phyloP scores from a whole-genome alignment of 2,888 invertebrate species.

The Serrognathus titanus region DNA sequence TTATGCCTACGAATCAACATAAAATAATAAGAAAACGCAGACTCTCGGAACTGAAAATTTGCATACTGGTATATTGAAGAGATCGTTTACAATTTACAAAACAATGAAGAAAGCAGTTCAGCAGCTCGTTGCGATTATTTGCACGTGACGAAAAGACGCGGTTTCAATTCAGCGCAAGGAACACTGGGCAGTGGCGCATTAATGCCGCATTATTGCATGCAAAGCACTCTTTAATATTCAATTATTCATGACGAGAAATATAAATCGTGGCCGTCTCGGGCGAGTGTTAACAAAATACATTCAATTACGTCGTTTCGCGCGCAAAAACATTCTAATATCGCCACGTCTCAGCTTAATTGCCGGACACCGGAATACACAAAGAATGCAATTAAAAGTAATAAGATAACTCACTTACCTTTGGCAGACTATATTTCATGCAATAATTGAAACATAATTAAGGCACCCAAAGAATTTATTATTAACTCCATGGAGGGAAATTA shows the following conservation, averaged over 20 bases:
- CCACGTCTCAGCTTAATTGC: not conserved
- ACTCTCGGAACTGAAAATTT: too few species aligned
- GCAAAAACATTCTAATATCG: not conserved
- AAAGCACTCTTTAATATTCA: slow-evolving; percentile 37
- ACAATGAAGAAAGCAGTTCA: too few species aligned
- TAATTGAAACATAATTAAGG: not conserved
- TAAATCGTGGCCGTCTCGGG: slow-evolving; percentile 31
- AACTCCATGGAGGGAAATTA: too few species aligned
- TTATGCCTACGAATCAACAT: too few species aligned
- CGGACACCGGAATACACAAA: not conserved
- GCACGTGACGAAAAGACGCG: too few species aligned
- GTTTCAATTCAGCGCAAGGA: not conserved
- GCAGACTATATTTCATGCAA: not conserved
- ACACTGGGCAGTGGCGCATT: slow-evolving; percentile 17
- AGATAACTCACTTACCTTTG: not conserved
- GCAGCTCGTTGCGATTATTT: too few species aligned
- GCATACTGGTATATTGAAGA: too few species aligned
- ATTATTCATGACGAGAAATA: slow-evolving; percentile 34
- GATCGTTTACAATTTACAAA: too few species aligned
- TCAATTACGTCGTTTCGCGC: slow-evolving; percentile 6
- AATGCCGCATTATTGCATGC: slow-evolving; percentile 34
- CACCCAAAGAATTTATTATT: too few species aligned
- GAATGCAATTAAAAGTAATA: not conserved
- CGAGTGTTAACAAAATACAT: slow-evolving; percentile 25
- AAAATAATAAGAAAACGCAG: too few species aligned